Evolutionary conservation across 2,797 vertebrate genomes (phyloP).

Genomic region (Centroberyx gerrardi): DNA sequence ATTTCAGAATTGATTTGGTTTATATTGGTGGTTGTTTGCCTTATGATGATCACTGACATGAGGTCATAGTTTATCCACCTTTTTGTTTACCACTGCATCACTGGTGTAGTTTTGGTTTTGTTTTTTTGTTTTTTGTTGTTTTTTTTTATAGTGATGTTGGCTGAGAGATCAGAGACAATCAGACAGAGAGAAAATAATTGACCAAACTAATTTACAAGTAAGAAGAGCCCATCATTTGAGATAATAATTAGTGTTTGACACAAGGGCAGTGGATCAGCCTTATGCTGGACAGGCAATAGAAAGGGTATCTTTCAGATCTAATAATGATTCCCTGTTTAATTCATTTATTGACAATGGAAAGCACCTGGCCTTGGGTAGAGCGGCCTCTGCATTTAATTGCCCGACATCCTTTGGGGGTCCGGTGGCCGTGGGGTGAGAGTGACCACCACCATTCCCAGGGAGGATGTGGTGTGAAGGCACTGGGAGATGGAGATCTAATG

Average conservation of each 20-base stretch:
- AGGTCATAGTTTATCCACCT: background rate
- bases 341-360: conserved; percentile 37
- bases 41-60: background rate
- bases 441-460: conserved; percentile 18
- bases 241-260: background rate
- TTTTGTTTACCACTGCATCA: no score
- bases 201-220: background rate
- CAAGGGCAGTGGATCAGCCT: background rate
- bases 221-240: no score
- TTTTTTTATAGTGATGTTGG: background rate
- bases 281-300: conserved; percentile 37
- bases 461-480: conserved; percentile 69
- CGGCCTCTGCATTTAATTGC: conserved; percentile 61
- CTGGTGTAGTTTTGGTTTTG: no score
- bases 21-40: background rate
- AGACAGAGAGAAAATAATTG: background rate
- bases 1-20: background rate
- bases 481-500: conserved; percentile 46
- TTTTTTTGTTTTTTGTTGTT: no score
- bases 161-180: no score
- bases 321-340: conserved; percentile 62
- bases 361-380: background rate
- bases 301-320: conserved; percentile 42
- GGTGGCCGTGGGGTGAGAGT: conserved; percentile 23
- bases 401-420: conserved; percentile 1